Conservation (phyloP, 2,888 invertebrate genomes). For the Noctuana brunneofusca region DNA sequence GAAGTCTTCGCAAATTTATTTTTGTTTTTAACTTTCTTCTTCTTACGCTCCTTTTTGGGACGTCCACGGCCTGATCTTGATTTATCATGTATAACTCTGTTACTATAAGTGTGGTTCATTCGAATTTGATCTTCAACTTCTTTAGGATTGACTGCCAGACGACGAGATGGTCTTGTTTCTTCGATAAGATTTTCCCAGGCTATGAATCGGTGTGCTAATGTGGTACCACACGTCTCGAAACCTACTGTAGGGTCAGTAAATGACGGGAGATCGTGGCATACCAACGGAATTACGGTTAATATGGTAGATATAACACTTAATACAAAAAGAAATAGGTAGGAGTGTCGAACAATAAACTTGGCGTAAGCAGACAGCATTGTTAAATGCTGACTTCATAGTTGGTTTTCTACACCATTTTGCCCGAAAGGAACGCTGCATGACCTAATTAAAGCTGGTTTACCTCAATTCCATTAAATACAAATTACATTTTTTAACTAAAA, state of each 20-base stretch:
- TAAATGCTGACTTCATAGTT: conserved; percentile 63
- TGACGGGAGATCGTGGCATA: conserved; percentile 83
- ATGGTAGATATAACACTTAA: conserved; percentile 67
- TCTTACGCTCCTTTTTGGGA: conserved; percentile 62
- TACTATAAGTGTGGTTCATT: conserved; percentile 69
- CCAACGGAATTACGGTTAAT: conserved; percentile 69
- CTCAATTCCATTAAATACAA: conserved; percentile 13
- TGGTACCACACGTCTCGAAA: conserved; percentile 95
- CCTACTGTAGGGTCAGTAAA: conserved; percentile 96
- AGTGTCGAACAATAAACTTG: conserved; percentile 76
- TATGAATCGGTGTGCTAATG: conserved; percentile 89
- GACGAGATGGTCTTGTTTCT: conserved; percentile 87
- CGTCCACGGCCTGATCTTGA: conserved; percentile 63
- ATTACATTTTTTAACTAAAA: conserved; percentile 35
- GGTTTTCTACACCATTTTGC: conserved; percentile 60
- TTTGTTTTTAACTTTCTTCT: conserved; percentile 58
- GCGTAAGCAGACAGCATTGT: conserved; percentile 77
- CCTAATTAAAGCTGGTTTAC: conserved; percentile 38
- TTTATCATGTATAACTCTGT: conserved; percentile 59
- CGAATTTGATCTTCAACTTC: conserved; percentile 82
- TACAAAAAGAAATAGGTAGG: conserved; percentile 68
- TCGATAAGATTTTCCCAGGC: conserved; percentile 93
- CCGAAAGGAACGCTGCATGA: conserved; percentile 35
- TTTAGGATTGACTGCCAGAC: conserved; percentile 88
- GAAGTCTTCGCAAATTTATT: conserved; percentile 58